Base-by-base conservation (phyloP, 2,113 vertebrate species). In the Stegastes partitus region DNA sequence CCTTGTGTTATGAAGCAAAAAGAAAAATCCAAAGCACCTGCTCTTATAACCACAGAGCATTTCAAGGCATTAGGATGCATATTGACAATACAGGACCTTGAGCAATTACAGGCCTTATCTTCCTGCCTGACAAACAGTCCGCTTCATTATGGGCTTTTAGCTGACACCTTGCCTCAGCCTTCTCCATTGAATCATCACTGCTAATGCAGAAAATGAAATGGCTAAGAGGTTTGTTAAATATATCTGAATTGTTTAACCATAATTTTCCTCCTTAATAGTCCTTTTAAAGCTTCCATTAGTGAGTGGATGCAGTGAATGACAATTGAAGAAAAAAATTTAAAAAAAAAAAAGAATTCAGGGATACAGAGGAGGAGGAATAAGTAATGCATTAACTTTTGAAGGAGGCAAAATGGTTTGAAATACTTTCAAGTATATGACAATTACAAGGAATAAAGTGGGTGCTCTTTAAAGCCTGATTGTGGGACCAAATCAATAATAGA, bases 81-180 rank as follows among this genome's bases (percentile, higher is more conserved):
- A 82, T 77, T 88, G 82, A 87, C 81, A 76, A 58, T 63, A 62
- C 68, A 83, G 66, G 77, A 87, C 75, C 81, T 78, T 44, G 49
- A 55, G 68, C 85, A 90, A 91, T 92, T 92, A 92, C 69, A 82
- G 74, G 74, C 69, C 79, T 92, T 85, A 85, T 89, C 80, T 88
- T 87, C 49, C 76, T 74, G 67, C 47, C 77, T 79, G 81, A 83
- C 82, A 88, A 86, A 90, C 73, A 75, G 71, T 70, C 42, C 3
- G 58, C 76, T 85, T 84, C 81, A 91, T 87, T 87, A 84, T 69
- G 66, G 74, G 84, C 83, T 90, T 87, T 89, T 91, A 91, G 87
- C 83, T 80, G 81, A 84, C 88, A 86, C 81, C 88, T 79, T 86
- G n/a, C 76, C 79, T 56, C 73, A 77, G 73, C 82, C 69, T 72